Evolutionary conservation across 2,888 invertebrate genomes (phyloP).

Genomic region (Synanthedon formicaeformis): DNA sequence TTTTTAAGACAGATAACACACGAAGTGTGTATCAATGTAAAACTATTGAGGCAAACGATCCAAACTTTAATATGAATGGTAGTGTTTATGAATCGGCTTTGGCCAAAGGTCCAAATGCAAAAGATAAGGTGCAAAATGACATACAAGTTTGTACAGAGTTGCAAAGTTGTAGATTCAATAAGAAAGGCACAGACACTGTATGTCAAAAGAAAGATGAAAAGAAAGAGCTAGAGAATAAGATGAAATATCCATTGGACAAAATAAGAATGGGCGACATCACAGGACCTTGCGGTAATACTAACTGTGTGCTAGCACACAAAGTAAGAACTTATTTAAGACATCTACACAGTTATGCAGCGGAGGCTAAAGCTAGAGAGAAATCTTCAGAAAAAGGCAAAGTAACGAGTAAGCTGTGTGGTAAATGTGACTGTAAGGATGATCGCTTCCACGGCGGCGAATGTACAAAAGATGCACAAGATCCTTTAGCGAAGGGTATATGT

Average conservation of each 20-base stretch:
- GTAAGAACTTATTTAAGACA: slow-evolving; percentile 50
- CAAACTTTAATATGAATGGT: slow-evolving; percentile 56
- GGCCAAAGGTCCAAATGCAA: slow-evolving; percentile 44
- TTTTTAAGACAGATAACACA: slow-evolving; percentile 54
- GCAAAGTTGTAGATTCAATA: slow-evolving; percentile 37
- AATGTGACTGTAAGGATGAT: slow-evolving; percentile 53
- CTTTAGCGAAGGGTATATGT: slow-evolving; percentile 21
- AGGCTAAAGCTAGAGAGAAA: slow-evolving; percentile 21
- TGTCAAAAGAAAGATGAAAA: slow-evolving; percentile 19
- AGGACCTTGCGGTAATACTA: slow-evolving; percentile 58
- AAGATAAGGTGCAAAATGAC: slow-evolving; percentile 26
- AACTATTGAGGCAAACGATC: slow-evolving; percentile 48
- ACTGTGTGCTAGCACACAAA: slow-evolving; percentile 54
- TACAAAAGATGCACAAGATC: slow-evolving; percentile 13
- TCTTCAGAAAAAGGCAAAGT: slow-evolving; percentile 17
- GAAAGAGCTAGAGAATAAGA: slow-evolving; percentile 14
- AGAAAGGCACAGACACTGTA: slow-evolving; percentile 14
- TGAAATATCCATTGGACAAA: slow-evolving; percentile 41
- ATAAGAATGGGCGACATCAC: slow-evolving; percentile 60
- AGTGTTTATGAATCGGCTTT: slow-evolving; percentile 54
- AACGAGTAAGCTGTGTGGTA: slow-evolving; percentile 43
- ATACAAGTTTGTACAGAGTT: slow-evolving; percentile 55
- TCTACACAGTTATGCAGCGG: slow-evolving; percentile 34
- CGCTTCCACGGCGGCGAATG: slow-evolving; percentile 47
- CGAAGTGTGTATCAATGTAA: slow-evolving; percentile 57